Evolutionary conservation across 2,113 vertebrate species (phyloP), one percentile per base, ranked within the genome.

Genomic region (Mohoua ochrocephala): DNA sequence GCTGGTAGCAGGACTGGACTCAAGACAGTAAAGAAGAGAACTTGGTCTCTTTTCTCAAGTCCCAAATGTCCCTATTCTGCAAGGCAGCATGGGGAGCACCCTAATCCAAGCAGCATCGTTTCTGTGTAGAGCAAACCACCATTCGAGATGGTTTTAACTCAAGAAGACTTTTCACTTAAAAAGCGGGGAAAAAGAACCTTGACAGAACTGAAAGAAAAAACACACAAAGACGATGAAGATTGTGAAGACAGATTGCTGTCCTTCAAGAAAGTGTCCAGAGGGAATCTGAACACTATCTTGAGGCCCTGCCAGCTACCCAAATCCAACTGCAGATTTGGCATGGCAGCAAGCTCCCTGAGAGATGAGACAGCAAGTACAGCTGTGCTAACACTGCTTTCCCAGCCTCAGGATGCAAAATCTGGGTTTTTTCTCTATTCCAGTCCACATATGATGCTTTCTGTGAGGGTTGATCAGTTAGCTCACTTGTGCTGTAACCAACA

Each of bases 1-100:
- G 14, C 42, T 76, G 15, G 10, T 21, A 47, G 49, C 11, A 76
- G 39, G 21, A 42, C 10, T 13, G 6, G 33, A 35, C 24, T 80
- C 49, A 13, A 64, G 22, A 53, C 26, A 54, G 21, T 39, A 53
- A 86, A 87, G 13, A 4, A 7, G 24, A 67, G 65, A 82, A 33
- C 16, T 42, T 33, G 8, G 20, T 13, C 8, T 75, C 15, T 85
- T 92, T 50, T 60, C 47, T 71, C 13, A 52, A 61, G 31, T 30
- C 23, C 16, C 20, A 63, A 45, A 71, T 1, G 3, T 44, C 22
- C 13, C 8, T 5, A 44, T 87, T 88, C 41, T 77, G 23, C 16
- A 67, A 59, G 16, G n/a, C 44, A 68, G 18, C 0, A 0, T 8
- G 5, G 7, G 50, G 30, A 35, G 8, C 12, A 70, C 26, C 7